phyloP scores from a whole-genome alignment of 2,888 invertebrate genomes.

The Fragum sueziense region DNA sequence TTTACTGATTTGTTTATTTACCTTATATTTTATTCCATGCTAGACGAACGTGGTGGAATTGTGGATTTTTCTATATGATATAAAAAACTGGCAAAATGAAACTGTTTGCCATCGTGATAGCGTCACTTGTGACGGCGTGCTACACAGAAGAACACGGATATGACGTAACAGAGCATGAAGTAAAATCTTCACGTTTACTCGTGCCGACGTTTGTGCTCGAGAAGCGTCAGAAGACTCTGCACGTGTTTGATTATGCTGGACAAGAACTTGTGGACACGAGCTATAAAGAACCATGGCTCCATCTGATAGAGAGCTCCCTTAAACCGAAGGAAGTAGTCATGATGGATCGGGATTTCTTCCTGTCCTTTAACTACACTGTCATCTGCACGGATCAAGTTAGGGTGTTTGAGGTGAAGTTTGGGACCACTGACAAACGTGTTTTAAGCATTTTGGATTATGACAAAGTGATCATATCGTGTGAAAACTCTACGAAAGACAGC shows the following conservation, averaged over 20 bases:
- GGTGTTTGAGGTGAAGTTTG: background rate
- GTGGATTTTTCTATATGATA: background rate
- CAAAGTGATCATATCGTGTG: background rate
- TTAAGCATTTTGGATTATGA: background rate
- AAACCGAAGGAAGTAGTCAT: constrained; percentile 28
- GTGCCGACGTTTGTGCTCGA: background rate
- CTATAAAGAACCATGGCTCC: constrained; percentile 10
- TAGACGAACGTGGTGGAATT: background rate
- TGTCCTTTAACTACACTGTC: constrained; percentile 41
- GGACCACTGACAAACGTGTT: background rate
- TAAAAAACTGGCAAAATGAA: background rate
- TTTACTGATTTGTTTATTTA: background rate
- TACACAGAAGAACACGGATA: background rate
- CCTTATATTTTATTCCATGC: background rate
- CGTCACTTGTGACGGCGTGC: background rate
- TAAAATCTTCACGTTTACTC: background rate
- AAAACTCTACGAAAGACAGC: background rate
- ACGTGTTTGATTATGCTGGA: constrained; percentile 12
- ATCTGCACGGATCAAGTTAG: constrained; percentile 24
- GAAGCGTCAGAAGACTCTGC: background rate
- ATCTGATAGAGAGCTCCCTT: constrained; percentile 29
- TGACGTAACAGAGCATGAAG: background rate
- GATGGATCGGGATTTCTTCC: constrained; percentile 42
- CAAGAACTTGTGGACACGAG: constrained; percentile 11
- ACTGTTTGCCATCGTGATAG: background rate